phyloP scores from a whole-genome alignment of 1,140 invertebrate genomes.

The Aphaenogaster ashmeadi region DNA sequence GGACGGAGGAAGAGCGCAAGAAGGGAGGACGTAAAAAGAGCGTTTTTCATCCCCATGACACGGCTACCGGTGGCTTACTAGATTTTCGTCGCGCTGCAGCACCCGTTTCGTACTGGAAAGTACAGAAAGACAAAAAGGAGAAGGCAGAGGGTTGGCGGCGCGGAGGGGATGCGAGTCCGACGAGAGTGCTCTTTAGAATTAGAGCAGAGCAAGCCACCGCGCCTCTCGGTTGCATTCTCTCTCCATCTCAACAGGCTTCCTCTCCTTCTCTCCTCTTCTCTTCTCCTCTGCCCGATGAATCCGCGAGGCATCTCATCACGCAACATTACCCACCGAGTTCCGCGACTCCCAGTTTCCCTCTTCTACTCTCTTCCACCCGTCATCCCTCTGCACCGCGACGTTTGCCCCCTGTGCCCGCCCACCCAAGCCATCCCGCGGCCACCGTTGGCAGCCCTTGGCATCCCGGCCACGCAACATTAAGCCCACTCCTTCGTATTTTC shows the following conservation, averaged over 20 bases:
- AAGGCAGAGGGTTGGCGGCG: slow-evolving; percentile 60
- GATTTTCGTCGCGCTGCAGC: slow-evolving; percentile 71
- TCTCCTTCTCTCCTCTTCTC: slow-evolving; percentile 59
- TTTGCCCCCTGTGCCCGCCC: slow-evolving; percentile 54
- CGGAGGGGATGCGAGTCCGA: slow-evolving; percentile 68
- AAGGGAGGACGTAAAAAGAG: slow-evolving; percentile 65
- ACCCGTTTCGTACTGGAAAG: slow-evolving; percentile 67
- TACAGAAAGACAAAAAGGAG: slow-evolving; percentile 71
- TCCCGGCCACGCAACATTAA: slow-evolving; percentile 84
- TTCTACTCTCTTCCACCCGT: slow-evolving; percentile 59
- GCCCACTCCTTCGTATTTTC: slow-evolving; percentile 82
- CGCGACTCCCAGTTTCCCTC: slow-evolving; percentile 68
- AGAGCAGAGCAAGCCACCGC: slow-evolving; percentile 79
- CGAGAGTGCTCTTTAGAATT: slow-evolving; percentile 83
- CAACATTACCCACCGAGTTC: slow-evolving; percentile 84
- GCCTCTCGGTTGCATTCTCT: slow-evolving; percentile 56
- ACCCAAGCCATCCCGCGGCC: slow-evolving; percentile 54
- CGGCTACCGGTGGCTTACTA: slow-evolving; percentile 59
- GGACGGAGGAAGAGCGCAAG: slow-evolving; percentile 11
- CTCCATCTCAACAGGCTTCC: slow-evolving; percentile 56
- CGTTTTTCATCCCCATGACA: slow-evolving; percentile 77
- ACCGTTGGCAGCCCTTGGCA: slow-evolving; percentile 74
- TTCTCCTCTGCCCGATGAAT: slow-evolving; percentile 83
- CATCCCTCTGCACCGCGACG: slow-evolving; percentile 60
- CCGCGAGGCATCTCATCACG: slow-evolving; percentile 86